A percentile compares a stretch with the other conserved stretches of the same genome.
These are phyloP conservation scores for Novumbra hubbsi DNA, from an alignment of 2,797 vertebrate species.

Conservation along the genomic window DNA sequence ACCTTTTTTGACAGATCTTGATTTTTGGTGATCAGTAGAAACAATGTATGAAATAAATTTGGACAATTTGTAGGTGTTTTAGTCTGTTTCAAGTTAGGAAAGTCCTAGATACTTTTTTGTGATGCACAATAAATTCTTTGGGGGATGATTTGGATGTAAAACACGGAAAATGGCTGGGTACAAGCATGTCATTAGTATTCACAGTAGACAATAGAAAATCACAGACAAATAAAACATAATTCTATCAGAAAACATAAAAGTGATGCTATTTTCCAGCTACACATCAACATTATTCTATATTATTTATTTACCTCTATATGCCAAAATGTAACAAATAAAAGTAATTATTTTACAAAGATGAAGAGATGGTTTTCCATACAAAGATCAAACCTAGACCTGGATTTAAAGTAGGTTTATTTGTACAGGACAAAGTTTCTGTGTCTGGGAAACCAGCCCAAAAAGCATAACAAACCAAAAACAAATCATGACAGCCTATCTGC, in stretches of 20 bases:
- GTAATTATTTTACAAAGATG: conserved; percentile 2
- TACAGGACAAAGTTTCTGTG: not conserved
- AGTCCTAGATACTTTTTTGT: not conserved
- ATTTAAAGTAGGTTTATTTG: not conserved
- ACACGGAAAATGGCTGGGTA: not conserved
- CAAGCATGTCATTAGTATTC: conserved; percentile 5
- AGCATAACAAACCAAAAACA: not conserved
- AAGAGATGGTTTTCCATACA: not conserved
- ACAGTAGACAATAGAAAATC: not conserved
- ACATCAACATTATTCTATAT: not conserved
- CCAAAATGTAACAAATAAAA: conserved; percentile 1
- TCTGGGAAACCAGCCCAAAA: conserved; percentile 1
- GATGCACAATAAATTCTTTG: not conserved
- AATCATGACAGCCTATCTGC: conserved; percentile 26
- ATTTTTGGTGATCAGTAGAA: not conserved
- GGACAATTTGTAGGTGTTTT: not conserved
- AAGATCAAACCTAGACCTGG: not conserved
- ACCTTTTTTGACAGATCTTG: not conserved
- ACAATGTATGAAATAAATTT: not conserved
- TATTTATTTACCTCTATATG: not conserved
- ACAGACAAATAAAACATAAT: not conserved
- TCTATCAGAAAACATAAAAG: not conserved
- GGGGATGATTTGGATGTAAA: not conserved
- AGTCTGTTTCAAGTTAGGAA: not conserved
- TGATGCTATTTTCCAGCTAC: not conserved